Base-by-base conservation (phyloP, 2,888 invertebrate genomes). In the Acleris laterana region DNA sequence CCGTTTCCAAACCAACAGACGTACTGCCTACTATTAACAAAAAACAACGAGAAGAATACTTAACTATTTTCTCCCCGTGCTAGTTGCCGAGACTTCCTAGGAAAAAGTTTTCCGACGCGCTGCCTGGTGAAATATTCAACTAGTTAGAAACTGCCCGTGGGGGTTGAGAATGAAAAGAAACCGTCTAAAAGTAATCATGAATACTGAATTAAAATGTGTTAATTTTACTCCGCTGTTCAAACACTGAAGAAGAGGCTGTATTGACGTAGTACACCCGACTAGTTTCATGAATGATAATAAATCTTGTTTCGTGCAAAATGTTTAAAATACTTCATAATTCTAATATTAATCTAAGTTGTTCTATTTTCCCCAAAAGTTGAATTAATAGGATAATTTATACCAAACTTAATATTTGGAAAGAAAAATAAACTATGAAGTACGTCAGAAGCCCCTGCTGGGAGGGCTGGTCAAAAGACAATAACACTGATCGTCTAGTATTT, bases 91-190 rank as follows among this genome's bases (percentile, higher is more conserved):
- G 74, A 81, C 73, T 81, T 81, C 76, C 72, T 72, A 72, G 71
- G 67, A 75, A 82, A 67, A 67, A 82, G 77, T 84, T 82, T 68
- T 9, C 50, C 72, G 75, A 76, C 80, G 79, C 76, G 77, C 75
- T 73, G 73, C 71, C 74, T 73, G 73, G 77, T 83, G 76, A 81
- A 85, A 81, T 83, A 86, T 86, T 84, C 76, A 85, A 77, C 80
- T 79, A 78, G 81, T 81, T 80, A 76, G 73, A 72, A 81, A 77
- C 76, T 77, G 68, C 76, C 70, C 68, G 73, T 64, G 70, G 72
- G 71, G 73, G 69, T 70, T 68, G 68, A 68, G 72, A 80, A 79
- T 79, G 77, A 74, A 77, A 77, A 73, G 71, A 57, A 63, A 69
- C 57, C 68, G 49, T 22, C 32, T 57, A 55, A 63, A 58, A 65